Evolutionary conservation across 2,888 invertebrate species (phyloP).

Genomic region (Automeris io): DNA sequence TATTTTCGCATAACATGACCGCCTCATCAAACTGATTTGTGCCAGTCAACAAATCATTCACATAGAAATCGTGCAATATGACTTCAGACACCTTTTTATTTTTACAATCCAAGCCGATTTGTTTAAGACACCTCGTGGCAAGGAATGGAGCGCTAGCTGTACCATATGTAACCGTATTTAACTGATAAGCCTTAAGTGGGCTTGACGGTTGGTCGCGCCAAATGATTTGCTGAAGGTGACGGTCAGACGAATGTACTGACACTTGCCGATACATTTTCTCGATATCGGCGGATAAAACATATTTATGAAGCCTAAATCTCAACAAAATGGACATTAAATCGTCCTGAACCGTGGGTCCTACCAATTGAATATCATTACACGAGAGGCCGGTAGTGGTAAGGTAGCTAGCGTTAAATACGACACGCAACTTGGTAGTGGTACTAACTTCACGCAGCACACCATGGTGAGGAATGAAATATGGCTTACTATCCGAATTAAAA

Average conservation of each 20-base stretch:
- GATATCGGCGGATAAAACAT: too few species aligned
- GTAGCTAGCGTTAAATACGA: slow-evolving; percentile 8
- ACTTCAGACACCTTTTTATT: slow-evolving; percentile 12
- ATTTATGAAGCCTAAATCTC: slow-evolving; percentile 2
- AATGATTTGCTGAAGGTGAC: background rate
- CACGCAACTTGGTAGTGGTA: slow-evolving; percentile 6
- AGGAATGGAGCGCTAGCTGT: slow-evolving; percentile 2
- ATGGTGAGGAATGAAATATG: too few species aligned
- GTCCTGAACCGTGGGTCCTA: slow-evolving; percentile 3
- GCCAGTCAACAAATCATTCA: slow-evolving; percentile 17
- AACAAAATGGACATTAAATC: slow-evolving; percentile 3
- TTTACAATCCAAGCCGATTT: slow-evolving; percentile 17
- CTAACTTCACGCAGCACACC: slow-evolving; percentile 7
- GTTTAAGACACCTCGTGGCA: slow-evolving; percentile 3
- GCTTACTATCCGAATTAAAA: background rate
- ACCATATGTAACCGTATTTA: slow-evolving; percentile 1
- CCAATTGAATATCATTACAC: slow-evolving; percentile 11
- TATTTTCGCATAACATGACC: slow-evolving; percentile 4
- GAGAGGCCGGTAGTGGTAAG: slow-evolving; percentile 7
- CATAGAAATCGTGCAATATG: slow-evolving; percentile 21
- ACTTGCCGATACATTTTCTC: background rate
- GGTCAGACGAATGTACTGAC: background rate
- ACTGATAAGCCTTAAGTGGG: background rate
- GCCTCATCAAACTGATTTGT: slow-evolving; percentile 10
- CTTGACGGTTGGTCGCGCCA: background rate